A percentile compares a stretch with the other conserved stretches of the same genome.
Conservation (phyloP, 2,888 invertebrate genomes). For the Ommatoiulus sabulosus region DNA sequence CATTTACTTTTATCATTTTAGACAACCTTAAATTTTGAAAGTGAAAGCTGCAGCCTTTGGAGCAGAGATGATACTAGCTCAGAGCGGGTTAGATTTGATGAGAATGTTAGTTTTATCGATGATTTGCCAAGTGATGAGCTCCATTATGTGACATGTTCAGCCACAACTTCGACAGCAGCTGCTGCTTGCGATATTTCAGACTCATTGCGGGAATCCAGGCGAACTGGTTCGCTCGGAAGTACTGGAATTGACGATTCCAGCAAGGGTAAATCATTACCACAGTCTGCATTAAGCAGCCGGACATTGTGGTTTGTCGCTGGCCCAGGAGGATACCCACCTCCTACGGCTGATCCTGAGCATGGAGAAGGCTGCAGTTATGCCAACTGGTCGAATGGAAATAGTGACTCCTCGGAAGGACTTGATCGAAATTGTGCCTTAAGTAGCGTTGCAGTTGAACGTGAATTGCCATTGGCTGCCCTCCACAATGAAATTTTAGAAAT, state of each 20-base stretch:
- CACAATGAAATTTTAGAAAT: constrained; percentile 28
- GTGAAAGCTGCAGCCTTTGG: constrained; percentile 67
- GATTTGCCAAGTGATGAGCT: constrained; percentile 57
- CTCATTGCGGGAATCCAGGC: background rate
- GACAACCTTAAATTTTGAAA: constrained; percentile 33
- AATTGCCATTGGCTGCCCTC: constrained; percentile 26
- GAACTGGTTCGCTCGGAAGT: background rate
- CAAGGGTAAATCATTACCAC: background rate
- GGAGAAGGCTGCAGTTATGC: constrained; percentile 29
- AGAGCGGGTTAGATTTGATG: constrained; percentile 76
- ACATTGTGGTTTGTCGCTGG: constrained; percentile 44
- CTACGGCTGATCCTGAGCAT: background rate
- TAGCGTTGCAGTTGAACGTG: background rate
- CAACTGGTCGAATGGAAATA: background rate
- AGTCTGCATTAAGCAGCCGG: background rate
- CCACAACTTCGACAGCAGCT: background rate
- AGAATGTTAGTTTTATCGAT: constrained; percentile 73
- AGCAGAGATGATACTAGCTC: constrained; percentile 65
- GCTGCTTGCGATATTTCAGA: background rate
- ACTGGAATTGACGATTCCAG: constrained; percentile 7
- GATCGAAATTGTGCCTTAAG: constrained; percentile 41
- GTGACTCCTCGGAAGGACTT: background rate
- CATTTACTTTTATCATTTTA: background rate
- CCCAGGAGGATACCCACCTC: background rate
- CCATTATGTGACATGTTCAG: constrained; percentile 44